Base-by-base conservation (phyloP, 2,888 invertebrate species). In the Pollenia labialis region DNA sequence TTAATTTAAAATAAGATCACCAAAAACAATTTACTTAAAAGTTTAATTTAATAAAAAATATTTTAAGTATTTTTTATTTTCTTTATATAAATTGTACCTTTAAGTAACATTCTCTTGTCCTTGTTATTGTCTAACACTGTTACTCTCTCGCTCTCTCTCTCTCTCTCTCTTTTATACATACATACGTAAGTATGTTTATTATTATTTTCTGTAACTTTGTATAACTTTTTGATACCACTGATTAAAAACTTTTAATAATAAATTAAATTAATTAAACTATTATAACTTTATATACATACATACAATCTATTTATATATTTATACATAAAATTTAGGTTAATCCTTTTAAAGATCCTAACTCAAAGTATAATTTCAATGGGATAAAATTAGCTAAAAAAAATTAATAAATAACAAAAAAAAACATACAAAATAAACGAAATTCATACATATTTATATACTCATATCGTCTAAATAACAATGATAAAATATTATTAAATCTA, bases 381-480 rank as follows among this genome's bases (percentile, higher is more conserved):
- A 66, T 23, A 58, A 54, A 64, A 52, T 69, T 32, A 32, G 32
- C 32, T 32, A 32, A 32, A 76, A n/a, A 68, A 74, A 71, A 18
- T 44, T 52, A 60, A 23, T 23, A 23, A 23, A 23, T 23, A 23
- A 23, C 2, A 77, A 69, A 62, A 40, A 68, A 81, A 56, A 9
- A 42, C 50, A 50, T n/a, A 58, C 42, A 77, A 68, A 69, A 88
- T 88, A 89, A 74, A 82, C 87, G 89, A 88, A 89, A 88, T 40
- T 76, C 89, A 88, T 87, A 89, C 90, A 89, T 88, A 90, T 85
- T 88, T 89, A 90, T 14, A 75, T 66, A 66, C 88, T 90, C 90
- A 91, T 88, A 90, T 88, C 89, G 72, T 84, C 76, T 81, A 80
- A 71, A 81, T 52, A 60, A 58, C 42, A 52, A 54, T 12, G 79